Conservation (phyloP, 1,140 invertebrate genomes). For the Drosophila bocqueti region DNA sequence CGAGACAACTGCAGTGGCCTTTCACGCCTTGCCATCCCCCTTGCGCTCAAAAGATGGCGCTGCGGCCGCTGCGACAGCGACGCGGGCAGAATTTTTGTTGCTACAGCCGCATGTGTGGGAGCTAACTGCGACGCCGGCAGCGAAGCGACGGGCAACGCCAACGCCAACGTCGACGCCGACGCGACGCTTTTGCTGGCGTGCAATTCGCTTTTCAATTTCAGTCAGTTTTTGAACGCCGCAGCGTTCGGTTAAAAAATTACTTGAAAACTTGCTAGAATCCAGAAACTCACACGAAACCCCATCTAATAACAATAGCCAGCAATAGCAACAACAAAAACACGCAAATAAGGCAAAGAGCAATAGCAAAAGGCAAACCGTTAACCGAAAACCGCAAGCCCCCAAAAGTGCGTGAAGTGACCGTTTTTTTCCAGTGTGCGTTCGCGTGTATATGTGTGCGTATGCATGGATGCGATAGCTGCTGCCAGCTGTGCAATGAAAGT, state of each 20-base stretch:
- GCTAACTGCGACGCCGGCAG: slow-evolving; percentile 27
- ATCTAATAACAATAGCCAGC: neutral
- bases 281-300: slow-evolving; percentile 34
- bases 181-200: slow-evolving; percentile 75
- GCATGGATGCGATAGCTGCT: neutral
- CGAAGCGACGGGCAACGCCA: slow-evolving; percentile 5
- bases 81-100: slow-evolving; percentile 5
- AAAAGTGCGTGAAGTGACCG: slow-evolving; percentile 11
- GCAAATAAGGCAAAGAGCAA: too few relatives aligned
- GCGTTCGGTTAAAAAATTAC: slow-evolving; percentile 31
- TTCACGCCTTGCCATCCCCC: slow-evolving; percentile 28
- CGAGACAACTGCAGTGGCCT: neutral
- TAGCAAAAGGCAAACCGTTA: neutral
- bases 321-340: slow-evolving; percentile 12
- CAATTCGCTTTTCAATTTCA: slow-evolving; percentile 74
- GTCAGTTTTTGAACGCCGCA: slow-evolving; percentile 79
- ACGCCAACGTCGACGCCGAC: slow-evolving; percentile 13
- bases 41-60: slow-evolving; percentile 73
- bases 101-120: slow-evolving; percentile 18
- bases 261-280: neutral
- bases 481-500: slow-evolving; percentile 15
- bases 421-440: slow-evolving; percentile 23
- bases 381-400: neutral
- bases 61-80: slow-evolving; percentile 29
- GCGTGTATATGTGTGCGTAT: neutral